phyloP scores from a whole-genome alignment of 2,113 vertebrate species.

The Nesospiza acunhae region DNA sequence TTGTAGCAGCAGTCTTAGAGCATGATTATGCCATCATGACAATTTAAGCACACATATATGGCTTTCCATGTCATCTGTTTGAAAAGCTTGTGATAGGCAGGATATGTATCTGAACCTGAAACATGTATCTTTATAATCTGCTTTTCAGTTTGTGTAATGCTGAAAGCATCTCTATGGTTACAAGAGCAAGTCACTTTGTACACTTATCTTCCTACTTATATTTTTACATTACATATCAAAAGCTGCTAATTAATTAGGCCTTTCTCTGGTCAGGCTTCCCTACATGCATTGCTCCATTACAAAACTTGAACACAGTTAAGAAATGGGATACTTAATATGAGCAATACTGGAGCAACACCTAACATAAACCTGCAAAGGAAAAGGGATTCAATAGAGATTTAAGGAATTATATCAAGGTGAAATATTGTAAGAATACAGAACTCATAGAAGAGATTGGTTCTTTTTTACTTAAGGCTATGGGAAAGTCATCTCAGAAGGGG shows the following conservation, averaged over 20 bases:
- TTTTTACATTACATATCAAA: background rate
- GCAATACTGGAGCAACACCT: background rate
- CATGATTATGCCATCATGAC: rapidly evolving
- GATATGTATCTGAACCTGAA: background rate
- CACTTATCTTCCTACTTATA: background rate
- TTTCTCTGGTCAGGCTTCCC: background rate
- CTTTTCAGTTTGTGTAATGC: background rate
- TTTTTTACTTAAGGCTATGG: background rate
- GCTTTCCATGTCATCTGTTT: background rate
- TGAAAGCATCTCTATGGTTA: background rate
- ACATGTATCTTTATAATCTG: background rate
- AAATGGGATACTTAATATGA: background rate
- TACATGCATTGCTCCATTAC: background rate
- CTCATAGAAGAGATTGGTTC: background rate
- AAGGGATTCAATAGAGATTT: background rate
- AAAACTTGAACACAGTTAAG: background rate
- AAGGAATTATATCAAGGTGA: background rate
- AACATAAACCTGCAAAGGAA: background rate
- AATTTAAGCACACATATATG: background rate
- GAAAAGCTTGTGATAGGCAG: background rate
- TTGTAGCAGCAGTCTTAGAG: background rate
- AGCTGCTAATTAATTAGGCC: background rate
- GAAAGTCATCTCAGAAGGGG: background rate
- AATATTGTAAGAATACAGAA: background rate
- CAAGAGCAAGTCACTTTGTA: background rate